Evolutionary conservation across 92 coral and sea anemone genomes (phyloP).

Genomic region (Palythoa grandis): DNA sequence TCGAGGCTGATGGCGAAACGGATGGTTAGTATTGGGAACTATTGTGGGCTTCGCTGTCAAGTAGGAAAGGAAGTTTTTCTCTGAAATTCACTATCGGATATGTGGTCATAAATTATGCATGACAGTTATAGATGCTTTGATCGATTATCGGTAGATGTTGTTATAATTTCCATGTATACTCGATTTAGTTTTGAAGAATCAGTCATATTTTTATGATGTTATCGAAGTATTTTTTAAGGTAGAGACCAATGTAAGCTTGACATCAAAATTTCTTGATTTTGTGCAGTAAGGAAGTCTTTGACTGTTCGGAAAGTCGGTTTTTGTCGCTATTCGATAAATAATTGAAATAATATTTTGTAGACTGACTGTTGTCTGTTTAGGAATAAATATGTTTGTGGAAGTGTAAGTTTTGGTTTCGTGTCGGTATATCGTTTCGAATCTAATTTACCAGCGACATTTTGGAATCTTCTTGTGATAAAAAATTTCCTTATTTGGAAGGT

Average conservation of each 20-base stretch:
- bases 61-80: constrained; percentile 6
- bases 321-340: too few relatives aligned
- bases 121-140: constrained; percentile 2
- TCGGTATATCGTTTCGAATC: neutral
- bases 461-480: neutral
- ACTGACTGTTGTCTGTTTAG: too few relatives aligned
- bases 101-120: constrained; percentile 45
- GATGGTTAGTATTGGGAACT: constrained; percentile 28
- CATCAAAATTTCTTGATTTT: neutral
- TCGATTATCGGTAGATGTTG: constrained; percentile 20
- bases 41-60: neutral
- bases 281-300: neutral
- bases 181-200: neutral
- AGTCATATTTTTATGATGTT: constrained; percentile 43
- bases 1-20: constrained; percentile 5
- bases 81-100: constrained; percentile 4
- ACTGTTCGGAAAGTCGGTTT: neutral
- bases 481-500: constrained; percentile 23
- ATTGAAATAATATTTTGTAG: too few relatives aligned
- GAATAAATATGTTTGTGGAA: too few relatives aligned
- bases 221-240: neutral
- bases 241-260: neutral
- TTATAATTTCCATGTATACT: neutral
- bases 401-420: neutral
- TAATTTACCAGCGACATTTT: neutral